These are phyloP conservation scores for Siniperca chuatsi DNA, from an alignment of 2,113 vertebrate genomes.

Conservation along the genomic window DNA sequence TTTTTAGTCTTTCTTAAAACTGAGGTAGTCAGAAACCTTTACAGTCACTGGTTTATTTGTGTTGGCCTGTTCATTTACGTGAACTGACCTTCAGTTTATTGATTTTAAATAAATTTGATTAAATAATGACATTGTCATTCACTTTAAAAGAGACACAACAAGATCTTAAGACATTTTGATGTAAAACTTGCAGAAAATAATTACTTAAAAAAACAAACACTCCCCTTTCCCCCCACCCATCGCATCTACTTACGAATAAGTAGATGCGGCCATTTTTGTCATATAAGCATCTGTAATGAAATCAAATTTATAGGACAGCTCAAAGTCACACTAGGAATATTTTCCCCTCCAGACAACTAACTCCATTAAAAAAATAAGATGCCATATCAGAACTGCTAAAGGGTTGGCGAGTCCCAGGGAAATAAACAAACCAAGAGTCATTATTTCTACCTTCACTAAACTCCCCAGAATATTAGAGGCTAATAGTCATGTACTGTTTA, in stretches of 20 bases:
- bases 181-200: background rate
- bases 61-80: too few relatives aligned
- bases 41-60: too few relatives aligned
- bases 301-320: slow-evolving; percentile 12
- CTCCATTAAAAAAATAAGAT: slow-evolving; percentile 8
- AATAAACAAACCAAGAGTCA: slow-evolving; percentile 10
- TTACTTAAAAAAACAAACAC: background rate
- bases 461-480: slow-evolving; percentile 28
- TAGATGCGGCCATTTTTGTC: background rate
- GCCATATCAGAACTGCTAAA: slow-evolving; percentile 4
- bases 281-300: background rate
- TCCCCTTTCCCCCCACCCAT: background rate
- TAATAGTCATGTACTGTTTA: slow-evolving; percentile 14
- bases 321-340: background rate
- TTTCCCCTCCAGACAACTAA: background rate
- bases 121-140: background rate
- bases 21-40: too few relatives aligned
- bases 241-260: too few relatives aligned
- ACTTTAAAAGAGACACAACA: background rate
- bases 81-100: background rate
- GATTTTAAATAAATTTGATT: background rate
- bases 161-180: background rate
- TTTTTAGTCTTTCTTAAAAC: background rate
- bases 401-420: background rate
- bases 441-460: slow-evolving; percentile 23